Conservation (phyloP, 2,113 vertebrate genomes). For the Nannobrachium achirus region DNA sequence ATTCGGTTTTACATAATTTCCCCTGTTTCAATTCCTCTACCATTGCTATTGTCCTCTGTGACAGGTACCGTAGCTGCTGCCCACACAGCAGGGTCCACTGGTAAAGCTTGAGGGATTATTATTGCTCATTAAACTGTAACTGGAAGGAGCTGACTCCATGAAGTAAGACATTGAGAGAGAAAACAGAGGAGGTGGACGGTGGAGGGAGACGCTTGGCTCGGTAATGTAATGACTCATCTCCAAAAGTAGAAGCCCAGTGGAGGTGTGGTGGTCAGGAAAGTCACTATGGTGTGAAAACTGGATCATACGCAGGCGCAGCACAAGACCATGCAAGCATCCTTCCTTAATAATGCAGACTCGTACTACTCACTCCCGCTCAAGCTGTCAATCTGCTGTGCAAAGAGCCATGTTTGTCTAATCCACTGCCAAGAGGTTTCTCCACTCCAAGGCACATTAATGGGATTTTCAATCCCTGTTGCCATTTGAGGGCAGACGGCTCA, state of each 20-base stretch:
- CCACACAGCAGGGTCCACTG: conserved; percentile 39
- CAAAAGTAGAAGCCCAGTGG: conserved; percentile 25
- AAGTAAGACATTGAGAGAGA: conserved; percentile 38
- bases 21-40: conserved; percentile 21
- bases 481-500: conserved; percentile 31
- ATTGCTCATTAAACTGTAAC: conserved; percentile 66
- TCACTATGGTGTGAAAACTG: conserved; percentile 41
- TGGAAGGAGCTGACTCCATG: conserved; percentile 40
- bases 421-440: conserved; percentile 49
- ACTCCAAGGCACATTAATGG: conserved; percentile 61
- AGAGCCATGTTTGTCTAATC: conserved; percentile 69
- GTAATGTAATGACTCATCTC: conserved; percentile 50
- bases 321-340: conserved; percentile 46
- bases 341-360: conserved; percentile 55
- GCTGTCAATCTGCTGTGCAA: conserved; percentile 63
- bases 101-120: conserved; percentile 49
- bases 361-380: conserved; percentile 38
- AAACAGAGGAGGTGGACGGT: conserved; percentile 18
- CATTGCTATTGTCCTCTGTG: conserved; percentile 28
- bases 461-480: conserved; percentile 49
- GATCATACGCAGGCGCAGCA: conserved; percentile 38
- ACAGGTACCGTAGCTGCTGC: conserved; percentile 40
- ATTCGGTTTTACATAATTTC: conserved; percentile 31
- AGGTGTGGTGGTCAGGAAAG: conserved; percentile 46
- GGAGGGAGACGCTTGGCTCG: conserved; percentile 19